phyloP scores from a whole-genome alignment of 2,797 vertebrate genomes.

The Poeciliopsis paucimaculata region DNA sequence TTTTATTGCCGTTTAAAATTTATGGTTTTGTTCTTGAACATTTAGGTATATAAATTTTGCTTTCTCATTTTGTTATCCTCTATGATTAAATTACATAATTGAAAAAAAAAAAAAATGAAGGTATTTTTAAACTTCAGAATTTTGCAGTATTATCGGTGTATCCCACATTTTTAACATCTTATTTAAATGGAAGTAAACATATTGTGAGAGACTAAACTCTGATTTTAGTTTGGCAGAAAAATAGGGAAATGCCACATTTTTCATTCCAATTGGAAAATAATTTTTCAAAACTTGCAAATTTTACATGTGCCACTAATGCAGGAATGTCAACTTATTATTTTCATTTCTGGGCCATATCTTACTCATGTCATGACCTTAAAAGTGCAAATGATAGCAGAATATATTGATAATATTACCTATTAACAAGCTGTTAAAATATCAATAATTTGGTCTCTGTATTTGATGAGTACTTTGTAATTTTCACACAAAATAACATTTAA shows the following conservation, averaged over 20 bases:
- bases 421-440: too few species aligned
- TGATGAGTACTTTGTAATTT: too few species aligned
- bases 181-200: background rate
- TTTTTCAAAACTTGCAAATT: background rate
- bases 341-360: too few species aligned
- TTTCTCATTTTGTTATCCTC: background rate
- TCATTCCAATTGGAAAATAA: background rate
- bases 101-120: background rate
- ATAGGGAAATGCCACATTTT: background rate
- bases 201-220: background rate
- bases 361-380: too few species aligned
- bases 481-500: too few species aligned
- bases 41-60: background rate
- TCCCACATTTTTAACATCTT: background rate
- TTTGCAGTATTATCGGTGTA: background rate
- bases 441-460: too few species aligned
- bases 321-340: too few species aligned
- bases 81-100: background rate
- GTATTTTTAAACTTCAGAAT: background rate
- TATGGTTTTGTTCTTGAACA: background rate
- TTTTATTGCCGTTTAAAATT: background rate
- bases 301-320: too few species aligned
- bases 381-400: too few species aligned
- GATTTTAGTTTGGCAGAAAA: background rate
- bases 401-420: too few species aligned